A percentile compares a stretch with the other conserved stretches of the same genome.
phyloP scores from a whole-genome alignment of 2,113 vertebrate species.

The Australoheros scitulus region DNA sequence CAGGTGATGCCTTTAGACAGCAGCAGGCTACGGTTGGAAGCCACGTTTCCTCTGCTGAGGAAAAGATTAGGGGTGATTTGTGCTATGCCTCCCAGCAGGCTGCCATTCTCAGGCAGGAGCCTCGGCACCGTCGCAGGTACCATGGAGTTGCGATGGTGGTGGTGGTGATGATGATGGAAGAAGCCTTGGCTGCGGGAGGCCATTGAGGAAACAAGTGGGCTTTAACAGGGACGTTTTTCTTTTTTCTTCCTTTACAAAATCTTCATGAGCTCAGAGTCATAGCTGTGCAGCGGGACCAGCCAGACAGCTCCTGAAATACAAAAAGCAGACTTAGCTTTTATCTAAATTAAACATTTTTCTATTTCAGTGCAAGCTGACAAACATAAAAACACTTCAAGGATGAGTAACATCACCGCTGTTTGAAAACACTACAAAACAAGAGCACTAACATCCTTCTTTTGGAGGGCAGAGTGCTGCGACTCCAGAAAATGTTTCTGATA shows the following conservation, averaged over 20 bases:
- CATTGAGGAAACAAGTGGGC: conserved; percentile 76
- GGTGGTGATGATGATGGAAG: conserved; percentile 77
- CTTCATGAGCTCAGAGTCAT: conserved; percentile 68
- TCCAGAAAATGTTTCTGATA: not conserved
- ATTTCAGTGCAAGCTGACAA: conserved; percentile 22
- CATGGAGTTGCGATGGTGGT: conserved; percentile 79
- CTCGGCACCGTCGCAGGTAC: conserved; percentile 84
- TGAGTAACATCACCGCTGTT: conserved; percentile 5
- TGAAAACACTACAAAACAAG: conserved; percentile 16
- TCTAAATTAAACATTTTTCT: conserved; percentile 33
- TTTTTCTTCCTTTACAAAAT: conserved; percentile 8
- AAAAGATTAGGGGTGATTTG: conserved; percentile 96
- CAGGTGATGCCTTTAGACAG: conserved; percentile 95
- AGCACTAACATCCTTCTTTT: not conserved
- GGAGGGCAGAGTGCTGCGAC: not conserved
- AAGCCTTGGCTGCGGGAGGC: conserved; percentile 93
- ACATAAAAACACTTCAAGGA: conserved; percentile 37
- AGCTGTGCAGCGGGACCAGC: conserved; percentile 5
- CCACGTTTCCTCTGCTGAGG: conserved; percentile 93
- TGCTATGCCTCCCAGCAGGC: conserved; percentile 90
- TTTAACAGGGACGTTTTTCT: conserved; percentile 8
- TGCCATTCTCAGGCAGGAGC: conserved; percentile 84
- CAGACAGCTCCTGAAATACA: conserved; percentile 67
- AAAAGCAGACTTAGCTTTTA: conserved; percentile 41
- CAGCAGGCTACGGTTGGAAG: conserved; percentile 94